Evolutionary conservation across 2,797 vertebrate species (phyloP).

Genomic region (Myiothlypis coronata): DNA sequence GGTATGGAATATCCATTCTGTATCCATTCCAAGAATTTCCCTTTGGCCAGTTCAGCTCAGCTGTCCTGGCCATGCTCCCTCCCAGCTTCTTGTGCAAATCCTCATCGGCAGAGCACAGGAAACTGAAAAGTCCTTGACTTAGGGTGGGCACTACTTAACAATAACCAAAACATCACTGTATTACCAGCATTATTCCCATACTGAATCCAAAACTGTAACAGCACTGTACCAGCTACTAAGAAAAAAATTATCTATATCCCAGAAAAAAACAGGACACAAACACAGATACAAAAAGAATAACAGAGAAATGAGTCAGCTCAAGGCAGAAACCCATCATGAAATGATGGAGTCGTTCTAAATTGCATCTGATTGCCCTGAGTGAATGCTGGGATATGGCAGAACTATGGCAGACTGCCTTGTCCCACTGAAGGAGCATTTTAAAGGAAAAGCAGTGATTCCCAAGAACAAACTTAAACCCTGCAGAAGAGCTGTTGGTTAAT

Average conservation of each 20-base stretch:
- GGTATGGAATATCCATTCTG: background rate
- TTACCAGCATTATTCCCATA: background rate
- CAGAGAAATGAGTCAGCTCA: background rate
- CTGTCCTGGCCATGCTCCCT: background rate
- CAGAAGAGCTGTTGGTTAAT: background rate
- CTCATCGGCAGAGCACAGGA: background rate
- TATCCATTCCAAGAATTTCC: background rate
- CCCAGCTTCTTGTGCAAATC: background rate
- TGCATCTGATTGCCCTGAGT: background rate
- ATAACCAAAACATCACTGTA: background rate
- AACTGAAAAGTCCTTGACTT: background rate
- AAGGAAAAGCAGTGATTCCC: background rate
- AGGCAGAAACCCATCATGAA: background rate
- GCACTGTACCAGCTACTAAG: background rate
- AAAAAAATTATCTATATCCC: background rate
- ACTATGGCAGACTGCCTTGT: background rate
- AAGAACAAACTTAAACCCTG: background rate
- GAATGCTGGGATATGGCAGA: background rate
- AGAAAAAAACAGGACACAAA: background rate
- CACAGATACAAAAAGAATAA: background rate
- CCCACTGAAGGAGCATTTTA: background rate
- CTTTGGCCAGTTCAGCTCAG: background rate
- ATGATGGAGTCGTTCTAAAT: background rate
- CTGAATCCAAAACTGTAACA: background rate
- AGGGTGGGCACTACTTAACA: background rate